A percentile compares a stretch with the other conserved stretches of the same genome.
Conservation (phyloP, 2,113 vertebrate genomes). For the Gymnocephalus cernua region DNA sequence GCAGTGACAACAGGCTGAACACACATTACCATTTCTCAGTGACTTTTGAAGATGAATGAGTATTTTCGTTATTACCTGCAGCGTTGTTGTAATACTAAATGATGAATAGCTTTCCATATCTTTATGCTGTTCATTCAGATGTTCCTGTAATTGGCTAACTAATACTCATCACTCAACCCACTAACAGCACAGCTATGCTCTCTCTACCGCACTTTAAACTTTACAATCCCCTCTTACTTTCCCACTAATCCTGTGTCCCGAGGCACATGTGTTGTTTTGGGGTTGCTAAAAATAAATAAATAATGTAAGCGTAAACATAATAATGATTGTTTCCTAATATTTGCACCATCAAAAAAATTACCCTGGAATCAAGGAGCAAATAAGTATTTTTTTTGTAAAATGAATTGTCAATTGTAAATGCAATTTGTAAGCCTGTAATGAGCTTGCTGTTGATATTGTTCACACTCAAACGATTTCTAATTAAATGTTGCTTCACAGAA, state of each 20-base stretch:
- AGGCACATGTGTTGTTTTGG: not conserved
- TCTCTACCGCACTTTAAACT: slow-evolving; percentile 19
- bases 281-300: not conserved
- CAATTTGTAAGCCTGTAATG: slow-evolving; percentile 35
- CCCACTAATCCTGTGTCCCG: not conserved
- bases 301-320: not conserved
- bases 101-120: slow-evolving; percentile 58
- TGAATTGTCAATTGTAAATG: slow-evolving; percentile 15
- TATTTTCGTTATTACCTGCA: slow-evolving; percentile 51
- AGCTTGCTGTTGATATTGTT: slow-evolving; percentile 49
- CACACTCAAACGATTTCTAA: slow-evolving; percentile 53
- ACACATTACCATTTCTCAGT: slow-evolving; percentile 5
- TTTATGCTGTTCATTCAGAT: slow-evolving; percentile 61
- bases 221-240: not conserved
- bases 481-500: slow-evolving; percentile 44
- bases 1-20: slow-evolving; percentile 8
- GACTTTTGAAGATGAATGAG: slow-evolving; percentile 59
- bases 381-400: not conserved
- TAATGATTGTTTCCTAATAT: not conserved
- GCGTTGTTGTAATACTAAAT: slow-evolving; percentile 49
- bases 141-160: slow-evolving; percentile 63
- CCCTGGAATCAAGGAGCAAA: not conserved
- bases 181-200: slow-evolving; percentile 8
- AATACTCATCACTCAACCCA: slow-evolving; percentile 71
- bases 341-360: not conserved